phyloP scores from a whole-genome alignment of 2,888 invertebrate genomes.

The Lymantria monacha region DNA sequence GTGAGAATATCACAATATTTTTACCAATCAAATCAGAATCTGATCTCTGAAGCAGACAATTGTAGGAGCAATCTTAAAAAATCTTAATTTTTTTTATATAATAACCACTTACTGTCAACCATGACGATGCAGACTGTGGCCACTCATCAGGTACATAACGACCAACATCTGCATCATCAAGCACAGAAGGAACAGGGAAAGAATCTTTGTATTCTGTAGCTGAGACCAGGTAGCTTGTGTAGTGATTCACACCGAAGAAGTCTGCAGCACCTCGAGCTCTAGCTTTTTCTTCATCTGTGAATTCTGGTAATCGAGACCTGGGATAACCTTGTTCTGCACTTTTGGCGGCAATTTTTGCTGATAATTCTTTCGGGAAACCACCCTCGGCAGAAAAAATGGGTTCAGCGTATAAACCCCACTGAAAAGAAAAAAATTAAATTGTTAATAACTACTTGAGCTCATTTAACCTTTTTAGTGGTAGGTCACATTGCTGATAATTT shows the following conservation, averaged over 20 bases:
- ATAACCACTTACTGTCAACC: conserved; percentile 47
- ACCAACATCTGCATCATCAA: conserved; percentile 43
- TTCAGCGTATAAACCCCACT: conserved; percentile 41
- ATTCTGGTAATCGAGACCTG: conserved; percentile 63
- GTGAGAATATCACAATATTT: too few relatives aligned
- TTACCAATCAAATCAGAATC: too few relatives aligned
- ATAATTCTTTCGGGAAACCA: conserved; percentile 77
- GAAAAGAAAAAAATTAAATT: neutral
- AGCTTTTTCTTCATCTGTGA: conserved; percentile 57
- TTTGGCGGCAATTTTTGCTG: conserved; percentile 62
- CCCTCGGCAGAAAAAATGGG: conserved; percentile 75
- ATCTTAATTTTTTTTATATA: too few relatives aligned
- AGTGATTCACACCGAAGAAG: conserved; percentile 84
- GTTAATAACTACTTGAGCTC: neutral
- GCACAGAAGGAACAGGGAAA: conserved; percentile 40
- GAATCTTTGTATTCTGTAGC: conserved; percentile 31
- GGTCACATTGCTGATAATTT: too few relatives aligned
- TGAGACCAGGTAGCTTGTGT: conserved; percentile 68
- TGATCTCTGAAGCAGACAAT: too few relatives aligned
- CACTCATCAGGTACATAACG: conserved; percentile 39
- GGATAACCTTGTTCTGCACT: conserved; percentile 64
- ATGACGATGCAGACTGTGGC: conserved; percentile 44
- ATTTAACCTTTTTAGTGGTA: too few relatives aligned
- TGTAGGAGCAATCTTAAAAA: too few relatives aligned
- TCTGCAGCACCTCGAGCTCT: conserved; percentile 52